phyloP scores from a whole-genome alignment of 2,797 vertebrate genomes.

The Mormyrus proboscirostris region DNA sequence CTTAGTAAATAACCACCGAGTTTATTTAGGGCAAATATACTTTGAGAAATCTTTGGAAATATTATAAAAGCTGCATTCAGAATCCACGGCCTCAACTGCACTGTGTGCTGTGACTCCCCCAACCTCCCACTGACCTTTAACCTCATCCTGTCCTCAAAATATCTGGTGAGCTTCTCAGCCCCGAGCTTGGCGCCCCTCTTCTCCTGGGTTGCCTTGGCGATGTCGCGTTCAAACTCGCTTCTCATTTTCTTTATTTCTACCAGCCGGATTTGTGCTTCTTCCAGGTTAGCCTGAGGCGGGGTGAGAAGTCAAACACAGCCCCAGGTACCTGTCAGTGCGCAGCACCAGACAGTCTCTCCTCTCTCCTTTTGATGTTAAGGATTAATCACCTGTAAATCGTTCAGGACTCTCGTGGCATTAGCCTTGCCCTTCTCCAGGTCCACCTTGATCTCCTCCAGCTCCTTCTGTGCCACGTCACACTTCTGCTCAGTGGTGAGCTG shows the following conservation, averaged over 20 bases:
- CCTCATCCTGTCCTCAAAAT: conserved; percentile 57
- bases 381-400: conserved; percentile 52
- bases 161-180: conserved; percentile 60
- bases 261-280: conserved; percentile 58
- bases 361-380: neutral
- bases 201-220: conserved; percentile 47
- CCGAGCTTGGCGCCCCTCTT: conserved; percentile 50
- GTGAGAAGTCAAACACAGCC: neutral
- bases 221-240: conserved; percentile 59
- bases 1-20: neutral
- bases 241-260: conserved; percentile 53
- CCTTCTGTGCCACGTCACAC: conserved; percentile 51
- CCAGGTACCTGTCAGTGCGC: neutral
- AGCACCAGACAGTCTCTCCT: neutral
- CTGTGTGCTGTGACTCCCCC: neutral
- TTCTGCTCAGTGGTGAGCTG: conserved; percentile 60
- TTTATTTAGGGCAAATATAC: neutral
- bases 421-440: conserved; percentile 47
- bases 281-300: conserved; percentile 52
- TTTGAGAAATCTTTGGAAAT: neutral
- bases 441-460: conserved; percentile 51
- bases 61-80: neutral
- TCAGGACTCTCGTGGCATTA: conserved; percentile 44
- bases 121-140: conserved; percentile 51
- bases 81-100: neutral